A percentile compares a stretch with the other conserved stretches of the same genome.
phyloP scores from a whole-genome alignment of 2,113 vertebrate species.

The Nymphicus hollandicus region DNA sequence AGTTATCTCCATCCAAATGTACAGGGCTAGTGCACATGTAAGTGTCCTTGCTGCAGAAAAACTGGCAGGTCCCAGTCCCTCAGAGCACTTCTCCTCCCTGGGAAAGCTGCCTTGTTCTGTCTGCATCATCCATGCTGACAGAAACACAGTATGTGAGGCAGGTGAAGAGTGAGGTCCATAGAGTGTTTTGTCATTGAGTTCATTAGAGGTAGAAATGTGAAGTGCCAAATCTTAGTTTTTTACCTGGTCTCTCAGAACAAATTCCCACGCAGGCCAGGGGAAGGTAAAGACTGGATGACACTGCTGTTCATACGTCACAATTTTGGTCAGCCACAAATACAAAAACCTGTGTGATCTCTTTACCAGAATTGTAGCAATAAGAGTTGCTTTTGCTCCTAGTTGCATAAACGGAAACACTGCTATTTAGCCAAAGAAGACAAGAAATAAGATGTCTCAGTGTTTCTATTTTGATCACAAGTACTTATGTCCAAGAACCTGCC shows the following conservation, averaged over 20 bases:
- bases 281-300: neutral
- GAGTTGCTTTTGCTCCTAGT: neutral
- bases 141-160: accelerated
- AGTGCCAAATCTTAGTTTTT: neutral
- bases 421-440: neutral
- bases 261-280: neutral
- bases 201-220: neutral
- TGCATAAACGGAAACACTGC: neutral
- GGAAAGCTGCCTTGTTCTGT: neutral
- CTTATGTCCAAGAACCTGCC: neutral
- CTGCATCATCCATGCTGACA: accelerated
- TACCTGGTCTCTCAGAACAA: neutral
- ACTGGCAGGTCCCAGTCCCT: neutral
- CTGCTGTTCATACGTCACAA: neutral
- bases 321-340: neutral
- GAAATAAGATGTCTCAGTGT: neutral
- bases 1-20: neutral
- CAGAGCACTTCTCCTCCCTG: neutral
- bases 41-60: neutral
- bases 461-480: neutral
- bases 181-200: neutral
- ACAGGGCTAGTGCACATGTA: neutral
- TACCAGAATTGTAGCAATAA: neutral
- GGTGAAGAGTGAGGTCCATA: neutral
- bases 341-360: neutral